Base-by-base conservation (phyloP, 2,113 vertebrate species). In the Archilochus colubris region DNA sequence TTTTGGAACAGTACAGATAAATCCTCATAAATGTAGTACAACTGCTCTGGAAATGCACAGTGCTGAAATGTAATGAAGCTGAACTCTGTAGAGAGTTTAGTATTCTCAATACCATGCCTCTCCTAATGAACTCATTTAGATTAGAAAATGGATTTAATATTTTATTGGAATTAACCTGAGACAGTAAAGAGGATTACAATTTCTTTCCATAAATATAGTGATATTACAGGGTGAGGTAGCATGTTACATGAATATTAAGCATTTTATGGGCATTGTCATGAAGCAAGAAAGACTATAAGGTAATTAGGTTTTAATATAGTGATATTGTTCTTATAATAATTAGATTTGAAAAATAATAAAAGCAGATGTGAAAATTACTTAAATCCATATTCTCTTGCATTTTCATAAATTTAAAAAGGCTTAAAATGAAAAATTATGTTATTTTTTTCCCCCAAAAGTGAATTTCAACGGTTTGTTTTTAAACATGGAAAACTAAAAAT, bases 71-170 rank as follows among this genome's bases (percentile, higher is more conserved):
- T 98, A 98, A 98, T 98, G 98, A 98, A 98, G 98, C 97, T 96
- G 97, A 98, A 97, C 97, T 98, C 98, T 98, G 93, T 83, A 90
- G 97, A 98, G 98, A 98, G 96, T 98, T 98, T 97, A 97, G 95
- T 98, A 98, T 98, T 98, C 97, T 98, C 98, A 97, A 95, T 96
- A 97, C 97, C 96, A 94, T 97, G 95, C 97, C 97, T 98, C 95
- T 98, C 97, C 97, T 98, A 98, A 98, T 98, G 98, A 98, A 98
- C 98, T 98, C 98, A 98, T 98, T 98, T 98, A 98, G 97, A 98
- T 98, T 98, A 98, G 98, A 98, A 98, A 98, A 98, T 98, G 98
- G 97, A 98, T 98, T 98, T 98, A 98, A 98, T 98, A 98, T 98
- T 98, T 98, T 98, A 98, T 98, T 98, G 98, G 98, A 98, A 98